Evolutionary conservation across 2,888 invertebrate species (phyloP), one percentile per base, ranked within the genome.

Genomic region (Tribolium freemani): DNA sequence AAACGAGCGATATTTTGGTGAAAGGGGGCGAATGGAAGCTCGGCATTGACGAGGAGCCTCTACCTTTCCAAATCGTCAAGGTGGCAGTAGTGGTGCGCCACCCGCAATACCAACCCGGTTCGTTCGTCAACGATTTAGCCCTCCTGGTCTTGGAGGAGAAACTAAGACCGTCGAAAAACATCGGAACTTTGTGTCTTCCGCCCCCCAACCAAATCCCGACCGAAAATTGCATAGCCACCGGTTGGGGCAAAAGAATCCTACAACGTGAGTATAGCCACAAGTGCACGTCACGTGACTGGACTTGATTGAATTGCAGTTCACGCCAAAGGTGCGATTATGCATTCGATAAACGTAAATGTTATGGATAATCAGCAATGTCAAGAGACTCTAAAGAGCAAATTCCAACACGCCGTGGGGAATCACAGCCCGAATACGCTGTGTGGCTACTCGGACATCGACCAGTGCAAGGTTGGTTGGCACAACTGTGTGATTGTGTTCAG

Each of bases 21-120:
- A 94, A 95, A 83, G 92, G 92, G 0, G 95, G 95, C 0, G 94
- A 94, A 89, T 95, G 94, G 94, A 93, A 93, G 81, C 88, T 95
- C 2, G 94, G 94, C 51, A 92, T 93, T 78, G 94, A 93, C 76
- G 93, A 93, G 61, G 94, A 95, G 79, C 94, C 94, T 0, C 87
- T 93, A 9, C 92, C 94, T 0, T 94, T 93, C 90, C 93, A 95
- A 85, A 92, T 94, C 67, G 89, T 92, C 0, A 91, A 91, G 58
- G 94, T 94, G 6, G 90, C 90, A 16, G 89, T 89, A 2, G 91
- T 95, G 68, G 88, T 91, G 0, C 84, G 91, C 0, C 95, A 95
- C 86, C 94, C 95, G 0, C 88, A 86, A 63, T 95, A 92, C 87
- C 88, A 89, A 73, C 83, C 89, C 0, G 90, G 90, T 0, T 89